A percentile compares a stretch with the other conserved stretches of the same genome.
phyloP scores from a whole-genome alignment of 2,888 invertebrate species.

The Eupithecia inturbata region DNA sequence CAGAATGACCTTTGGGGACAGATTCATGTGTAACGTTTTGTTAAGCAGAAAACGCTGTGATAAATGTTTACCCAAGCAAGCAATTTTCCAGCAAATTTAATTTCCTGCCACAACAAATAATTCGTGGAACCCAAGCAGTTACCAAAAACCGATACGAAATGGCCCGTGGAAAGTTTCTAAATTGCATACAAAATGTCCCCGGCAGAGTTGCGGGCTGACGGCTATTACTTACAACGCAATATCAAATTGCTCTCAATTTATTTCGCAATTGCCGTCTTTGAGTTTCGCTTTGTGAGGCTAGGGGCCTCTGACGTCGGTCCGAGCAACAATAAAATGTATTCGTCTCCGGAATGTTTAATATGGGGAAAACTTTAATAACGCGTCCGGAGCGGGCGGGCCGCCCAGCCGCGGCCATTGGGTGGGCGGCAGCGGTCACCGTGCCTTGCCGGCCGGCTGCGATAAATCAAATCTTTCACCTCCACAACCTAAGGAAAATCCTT shows the following conservation, averaged over 20 bases:
- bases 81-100: constrained; percentile 34
- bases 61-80: background rate
- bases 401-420: constrained; percentile 55
- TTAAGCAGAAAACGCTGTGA: background rate
- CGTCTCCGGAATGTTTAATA: constrained; percentile 85
- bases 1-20: background rate
- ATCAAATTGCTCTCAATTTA: constrained; percentile 85
- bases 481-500: constrained; percentile 77
- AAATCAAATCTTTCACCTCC: constrained; percentile 83
- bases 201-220: constrained; percentile 76
- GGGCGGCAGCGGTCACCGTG: constrained; percentile 66
- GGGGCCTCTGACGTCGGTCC: constrained; percentile 84
- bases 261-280: constrained; percentile 85
- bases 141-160: constrained; percentile 64
- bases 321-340: constrained; percentile 85
- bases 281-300: constrained; percentile 84
- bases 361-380: constrained; percentile 85
- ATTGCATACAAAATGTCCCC: constrained; percentile 78
- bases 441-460: constrained; percentile 75
- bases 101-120: constrained; percentile 52
- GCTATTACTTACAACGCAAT: constrained; percentile 84
- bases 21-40: background rate
- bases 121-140: constrained; percentile 47
- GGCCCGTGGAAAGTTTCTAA: constrained; percentile 70
- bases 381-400: constrained; percentile 72